These are phyloP conservation scores for Corbicula japonica DNA, from an alignment of 2,888 invertebrate species.

Conservation along the genomic window DNA sequence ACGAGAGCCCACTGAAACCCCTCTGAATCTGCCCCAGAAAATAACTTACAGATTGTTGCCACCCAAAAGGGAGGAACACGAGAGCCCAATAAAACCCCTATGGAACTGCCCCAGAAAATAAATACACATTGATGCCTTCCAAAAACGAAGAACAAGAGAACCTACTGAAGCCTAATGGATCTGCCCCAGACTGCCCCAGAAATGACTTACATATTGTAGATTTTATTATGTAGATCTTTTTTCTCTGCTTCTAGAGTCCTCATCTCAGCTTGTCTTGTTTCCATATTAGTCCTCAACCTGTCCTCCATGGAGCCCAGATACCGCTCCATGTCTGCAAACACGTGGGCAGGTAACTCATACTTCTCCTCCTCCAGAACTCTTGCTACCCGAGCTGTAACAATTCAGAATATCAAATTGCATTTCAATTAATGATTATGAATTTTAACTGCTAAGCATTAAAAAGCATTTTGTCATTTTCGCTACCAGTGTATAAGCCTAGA, in stretches of 20 bases:
- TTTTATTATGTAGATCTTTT: constrained; percentile 49
- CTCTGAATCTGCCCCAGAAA: too few species aligned
- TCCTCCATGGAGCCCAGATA: constrained; percentile 60
- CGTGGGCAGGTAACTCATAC: constrained; percentile 45
- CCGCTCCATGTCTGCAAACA: constrained; percentile 57
- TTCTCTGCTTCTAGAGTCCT: constrained; percentile 58
- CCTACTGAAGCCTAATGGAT: not conserved
- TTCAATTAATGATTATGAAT: not conserved
- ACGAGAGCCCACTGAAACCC: too few species aligned
- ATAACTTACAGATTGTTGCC: too few species aligned
- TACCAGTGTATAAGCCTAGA: not conserved
- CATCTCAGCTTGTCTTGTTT: constrained; percentile 56
- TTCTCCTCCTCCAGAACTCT: constrained; percentile 61
- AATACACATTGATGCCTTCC: not conserved
- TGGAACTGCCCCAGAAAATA: not conserved
- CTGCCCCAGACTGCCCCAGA: too few species aligned
- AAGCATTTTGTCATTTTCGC: not conserved
- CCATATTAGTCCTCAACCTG: constrained; percentile 51
- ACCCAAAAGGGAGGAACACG: too few species aligned
- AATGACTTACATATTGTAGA: constrained; percentile 65
- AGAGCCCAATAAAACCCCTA: not conserved
- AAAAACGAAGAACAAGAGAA: not conserved
- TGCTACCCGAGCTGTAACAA: constrained; percentile 46
- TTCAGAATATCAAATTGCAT: not conserved
- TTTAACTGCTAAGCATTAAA: not conserved